Conservation (phyloP, 2,113 vertebrate genomes). For the Canis aureus region DNA sequence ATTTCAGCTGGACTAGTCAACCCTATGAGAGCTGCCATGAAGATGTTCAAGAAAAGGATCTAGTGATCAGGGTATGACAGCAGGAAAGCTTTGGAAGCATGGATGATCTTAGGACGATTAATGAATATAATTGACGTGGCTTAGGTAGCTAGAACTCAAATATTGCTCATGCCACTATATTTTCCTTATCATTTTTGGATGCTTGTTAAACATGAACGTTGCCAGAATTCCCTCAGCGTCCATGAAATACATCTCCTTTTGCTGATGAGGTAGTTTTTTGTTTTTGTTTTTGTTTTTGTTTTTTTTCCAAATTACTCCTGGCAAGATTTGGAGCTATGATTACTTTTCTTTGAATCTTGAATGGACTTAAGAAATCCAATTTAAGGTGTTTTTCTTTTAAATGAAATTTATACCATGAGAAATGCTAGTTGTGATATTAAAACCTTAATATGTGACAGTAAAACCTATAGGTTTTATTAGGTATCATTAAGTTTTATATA, state of each 20-base stretch:
- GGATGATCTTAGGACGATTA: not conserved
- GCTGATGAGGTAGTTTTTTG: conserved; percentile 4
- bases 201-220: not conserved
- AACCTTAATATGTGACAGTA: not conserved
- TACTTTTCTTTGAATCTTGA: not conserved
- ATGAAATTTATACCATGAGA: conserved; percentile 36
- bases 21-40: not conserved
- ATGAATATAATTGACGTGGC: not conserved
- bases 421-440: not conserved
- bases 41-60: not conserved
- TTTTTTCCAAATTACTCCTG: not conserved
- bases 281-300: not conserved
- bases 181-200: conserved; percentile 23
- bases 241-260: not conserved
- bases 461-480: not conserved
- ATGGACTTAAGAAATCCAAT: not conserved
- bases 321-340: not conserved
- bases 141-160: not conserved
- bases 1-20: not conserved
- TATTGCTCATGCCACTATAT: not conserved
- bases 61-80: not conserved
- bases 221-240: not conserved
- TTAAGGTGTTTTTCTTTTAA: not conserved
- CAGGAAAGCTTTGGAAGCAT: not conserved
- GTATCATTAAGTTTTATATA: too few relatives aligned